These are phyloP conservation scores for Hemibagrus guttatus DNA, from an alignment of 2,797 vertebrate species.

Conservation along the genomic window DNA sequence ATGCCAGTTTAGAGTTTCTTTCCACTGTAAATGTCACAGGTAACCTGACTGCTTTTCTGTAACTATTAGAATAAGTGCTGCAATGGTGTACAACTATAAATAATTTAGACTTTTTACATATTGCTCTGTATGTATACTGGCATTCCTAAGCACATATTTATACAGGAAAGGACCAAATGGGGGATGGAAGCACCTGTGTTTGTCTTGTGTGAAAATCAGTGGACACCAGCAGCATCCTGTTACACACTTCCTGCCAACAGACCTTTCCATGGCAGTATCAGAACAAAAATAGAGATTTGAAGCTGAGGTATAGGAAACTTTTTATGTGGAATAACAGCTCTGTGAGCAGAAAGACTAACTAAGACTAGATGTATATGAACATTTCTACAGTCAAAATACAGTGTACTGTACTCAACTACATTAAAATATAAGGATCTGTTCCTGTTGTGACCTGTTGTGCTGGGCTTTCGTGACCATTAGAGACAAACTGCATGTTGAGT, in stretches of 20 bases:
- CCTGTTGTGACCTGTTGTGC: not conserved
- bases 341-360: not conserved
- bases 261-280: constrained; percentile 47
- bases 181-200: constrained; percentile 78
- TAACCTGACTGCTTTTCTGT: constrained; percentile 22
- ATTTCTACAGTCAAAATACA: too few relatives aligned
- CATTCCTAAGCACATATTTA: constrained; percentile 59
- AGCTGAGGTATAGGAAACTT: constrained; percentile 12
- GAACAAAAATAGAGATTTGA: constrained; percentile 33
- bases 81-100: not conserved
- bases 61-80: not conserved
- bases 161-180: constrained; percentile 66
- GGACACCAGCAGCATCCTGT: constrained; percentile 69
- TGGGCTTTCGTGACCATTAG: constrained; percentile 13
- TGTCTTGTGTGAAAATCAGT: constrained; percentile 68
- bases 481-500: not conserved
- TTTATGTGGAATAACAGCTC: not conserved
- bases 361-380: not conserved
- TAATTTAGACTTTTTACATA: not conserved
- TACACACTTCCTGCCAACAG: constrained; percentile 55
- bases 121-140: not conserved
- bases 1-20: not conserved
- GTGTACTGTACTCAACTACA: not conserved
- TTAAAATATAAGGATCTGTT: not conserved
- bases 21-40: not conserved